These are phyloP conservation scores for Microhierax caerulescens DNA, from an alignment of 2,797 vertebrate genomes.

Conservation along the genomic window DNA sequence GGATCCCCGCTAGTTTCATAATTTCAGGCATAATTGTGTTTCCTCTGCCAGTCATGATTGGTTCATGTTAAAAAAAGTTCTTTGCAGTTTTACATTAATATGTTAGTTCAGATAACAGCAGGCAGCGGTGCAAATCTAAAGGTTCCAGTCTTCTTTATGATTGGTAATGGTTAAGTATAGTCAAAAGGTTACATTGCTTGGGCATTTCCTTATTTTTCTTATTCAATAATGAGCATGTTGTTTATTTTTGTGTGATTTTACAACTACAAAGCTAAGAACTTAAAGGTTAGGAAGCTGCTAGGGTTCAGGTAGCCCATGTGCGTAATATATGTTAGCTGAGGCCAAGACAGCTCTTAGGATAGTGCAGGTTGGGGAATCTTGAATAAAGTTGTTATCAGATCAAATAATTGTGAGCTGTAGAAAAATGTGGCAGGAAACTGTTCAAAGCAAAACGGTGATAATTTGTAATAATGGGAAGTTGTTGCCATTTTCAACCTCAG, in stretches of 20 bases:
- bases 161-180: background rate
- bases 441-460: background rate
- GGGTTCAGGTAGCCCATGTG: background rate
- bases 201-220: background rate
- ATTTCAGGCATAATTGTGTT: background rate
- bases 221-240: background rate
- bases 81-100: background rate
- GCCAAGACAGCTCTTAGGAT: background rate
- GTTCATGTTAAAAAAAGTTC: rapidly evolving
- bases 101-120: background rate
- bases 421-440: background rate
- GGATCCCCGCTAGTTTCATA: background rate
- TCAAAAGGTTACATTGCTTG: background rate
- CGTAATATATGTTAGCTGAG: background rate
- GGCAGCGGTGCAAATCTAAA: background rate
- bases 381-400: background rate
- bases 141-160: background rate
- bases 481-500: background rate
- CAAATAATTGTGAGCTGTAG: background rate
- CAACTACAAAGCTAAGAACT: background rate
- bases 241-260: background rate
- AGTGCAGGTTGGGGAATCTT: background rate
- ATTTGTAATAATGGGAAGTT: background rate
- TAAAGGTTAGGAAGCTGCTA: background rate
- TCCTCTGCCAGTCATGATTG: background rate